Evolutionary conservation across 2,888 invertebrate species (phyloP).

Genomic region (Epicampocera succincta): DNA sequence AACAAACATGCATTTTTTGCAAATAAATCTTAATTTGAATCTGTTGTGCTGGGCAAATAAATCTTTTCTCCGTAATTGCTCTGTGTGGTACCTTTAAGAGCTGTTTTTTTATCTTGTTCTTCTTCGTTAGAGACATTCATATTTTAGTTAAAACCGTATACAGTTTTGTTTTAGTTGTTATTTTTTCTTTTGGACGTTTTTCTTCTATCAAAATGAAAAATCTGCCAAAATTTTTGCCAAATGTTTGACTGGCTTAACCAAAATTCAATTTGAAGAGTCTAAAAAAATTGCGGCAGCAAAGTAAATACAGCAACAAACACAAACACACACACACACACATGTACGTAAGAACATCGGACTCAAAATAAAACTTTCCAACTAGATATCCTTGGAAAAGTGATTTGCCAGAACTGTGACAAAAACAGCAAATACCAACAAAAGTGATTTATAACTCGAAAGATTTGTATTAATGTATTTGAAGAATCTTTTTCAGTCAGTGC

Average conservation of each 20-base stretch:
- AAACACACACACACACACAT: conserved; percentile 7
- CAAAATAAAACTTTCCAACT: conserved; percentile 37
- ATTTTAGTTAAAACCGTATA: conserved; percentile 53
- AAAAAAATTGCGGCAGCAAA: not conserved
- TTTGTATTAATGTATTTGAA: conserved; percentile 54
- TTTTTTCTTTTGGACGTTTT: conserved; percentile 33
- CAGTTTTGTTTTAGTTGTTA: conserved; percentile 48
- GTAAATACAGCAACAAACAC: conserved; percentile 1
- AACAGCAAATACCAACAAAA: conserved; percentile 59
- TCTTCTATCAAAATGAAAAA: conserved; percentile 54
- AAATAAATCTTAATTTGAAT: conserved; percentile 68
- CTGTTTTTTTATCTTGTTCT: conserved; percentile 1
- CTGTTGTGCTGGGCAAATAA: conserved; percentile 56
- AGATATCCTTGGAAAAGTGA: conserved; percentile 61
- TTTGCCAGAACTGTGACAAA: conserved; percentile 59
- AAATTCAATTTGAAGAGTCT: conserved; percentile 59
- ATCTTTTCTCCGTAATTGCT: conserved; percentile 63
- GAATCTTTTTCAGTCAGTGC: not conserved
- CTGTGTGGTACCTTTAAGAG: conserved; percentile 44
- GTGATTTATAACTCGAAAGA: conserved; percentile 65
- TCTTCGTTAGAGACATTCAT: conserved; percentile 28
- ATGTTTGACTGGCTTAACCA: conserved; percentile 63
- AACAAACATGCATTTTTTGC: conserved; percentile 20
- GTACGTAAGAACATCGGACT: not conserved
- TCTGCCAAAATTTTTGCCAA: conserved; percentile 56